Percentiles rank a stretch among this genome's conserved stretches.
Evolutionary conservation across 2,797 vertebrate species (phyloP).

Genomic region (Premnoplex brunnescens): DNA sequence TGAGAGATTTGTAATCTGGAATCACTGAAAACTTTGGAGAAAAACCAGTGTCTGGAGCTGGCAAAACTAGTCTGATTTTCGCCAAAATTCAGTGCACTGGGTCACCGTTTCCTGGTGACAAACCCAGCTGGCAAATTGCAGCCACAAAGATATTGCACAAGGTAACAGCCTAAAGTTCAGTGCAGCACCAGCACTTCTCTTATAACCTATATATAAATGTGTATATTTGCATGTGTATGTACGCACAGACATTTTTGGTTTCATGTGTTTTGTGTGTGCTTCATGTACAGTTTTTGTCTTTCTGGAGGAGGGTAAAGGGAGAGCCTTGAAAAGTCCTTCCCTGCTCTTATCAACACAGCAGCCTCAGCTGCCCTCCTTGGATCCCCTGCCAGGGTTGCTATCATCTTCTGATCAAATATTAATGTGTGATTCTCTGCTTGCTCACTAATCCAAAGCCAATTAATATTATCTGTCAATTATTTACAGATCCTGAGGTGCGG

Average conservation of each 20-base stretch:
- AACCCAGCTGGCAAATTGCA: slow-evolving; percentile 78
- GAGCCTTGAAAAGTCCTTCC: slow-evolving; percentile 82
- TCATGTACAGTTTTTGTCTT: slow-evolving; percentile 75
- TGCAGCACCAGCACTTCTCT: slow-evolving; percentile 73
- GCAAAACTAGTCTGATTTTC: slow-evolving; percentile 62
- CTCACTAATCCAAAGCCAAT: slow-evolving; percentile 99
- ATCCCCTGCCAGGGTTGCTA: slow-evolving; percentile 97
- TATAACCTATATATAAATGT: neutral
- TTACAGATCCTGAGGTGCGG: slow-evolving; percentile 99
- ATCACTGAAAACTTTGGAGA: neutral
- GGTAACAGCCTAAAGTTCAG: slow-evolving; percentile 79
- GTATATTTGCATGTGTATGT: neutral
- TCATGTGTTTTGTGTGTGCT: neutral
- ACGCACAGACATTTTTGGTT: neutral
- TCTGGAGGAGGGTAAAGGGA: slow-evolving; percentile 80
- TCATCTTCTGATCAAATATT: slow-evolving; percentile 99
- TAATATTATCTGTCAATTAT: slow-evolving; percentile 99
- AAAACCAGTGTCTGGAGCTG: slow-evolving; percentile 35
- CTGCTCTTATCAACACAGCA: slow-evolving; percentile 93
- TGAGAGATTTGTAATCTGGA: neutral
- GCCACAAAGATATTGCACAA: slow-evolving; percentile 75
- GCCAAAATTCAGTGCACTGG: slow-evolving; percentile 68
- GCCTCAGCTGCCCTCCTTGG: slow-evolving; percentile 96
- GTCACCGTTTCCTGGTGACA: slow-evolving; percentile 65
- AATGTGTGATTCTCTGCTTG: slow-evolving; percentile 99